Conservation (phyloP, 2,113 vertebrate species). For the Carassius auratus region DNA sequence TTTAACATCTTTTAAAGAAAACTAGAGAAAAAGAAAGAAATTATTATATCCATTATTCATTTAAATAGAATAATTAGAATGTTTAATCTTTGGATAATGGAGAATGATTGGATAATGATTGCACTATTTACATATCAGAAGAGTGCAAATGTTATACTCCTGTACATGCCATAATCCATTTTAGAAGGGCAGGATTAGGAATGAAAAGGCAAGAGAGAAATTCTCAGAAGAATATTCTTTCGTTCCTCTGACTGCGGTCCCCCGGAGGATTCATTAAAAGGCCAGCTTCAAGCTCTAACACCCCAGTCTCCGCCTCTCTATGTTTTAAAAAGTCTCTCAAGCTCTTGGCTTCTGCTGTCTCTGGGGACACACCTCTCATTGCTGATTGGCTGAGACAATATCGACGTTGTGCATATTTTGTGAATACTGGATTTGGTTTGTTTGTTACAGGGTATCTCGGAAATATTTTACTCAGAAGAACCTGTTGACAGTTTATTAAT, state of each 20-base stretch:
- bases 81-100: not conserved
- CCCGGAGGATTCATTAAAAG: conserved; percentile 41
- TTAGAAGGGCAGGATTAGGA: conserved; percentile 4
- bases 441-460: not conserved
- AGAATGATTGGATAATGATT: not conserved
- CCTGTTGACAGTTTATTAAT: conserved; percentile 2
- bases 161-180: not conserved
- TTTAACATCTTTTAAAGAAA: not conserved
- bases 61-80: not conserved
- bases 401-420: conserved; percentile 26
- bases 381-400: conserved; percentile 28
- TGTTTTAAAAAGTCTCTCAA: conserved; percentile 28
- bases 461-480: conserved; percentile 26
- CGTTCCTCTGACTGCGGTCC: conserved; percentile 22
- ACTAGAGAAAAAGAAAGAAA: not conserved
- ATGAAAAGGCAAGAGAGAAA: not conserved
- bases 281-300: conserved; percentile 31
- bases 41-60: not conserved
- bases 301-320: conserved; percentile 10
- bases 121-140: not conserved
- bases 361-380: conserved; percentile 1
- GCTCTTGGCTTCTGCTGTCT: conserved; percentile 2
- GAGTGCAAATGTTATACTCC: not conserved
- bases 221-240: conserved; percentile 14
- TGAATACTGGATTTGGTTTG: conserved; percentile 34